These are phyloP conservation scores for Pelvicachromis taeniatus DNA, from an alignment of 2,113 vertebrate species.

Conservation along the genomic window DNA sequence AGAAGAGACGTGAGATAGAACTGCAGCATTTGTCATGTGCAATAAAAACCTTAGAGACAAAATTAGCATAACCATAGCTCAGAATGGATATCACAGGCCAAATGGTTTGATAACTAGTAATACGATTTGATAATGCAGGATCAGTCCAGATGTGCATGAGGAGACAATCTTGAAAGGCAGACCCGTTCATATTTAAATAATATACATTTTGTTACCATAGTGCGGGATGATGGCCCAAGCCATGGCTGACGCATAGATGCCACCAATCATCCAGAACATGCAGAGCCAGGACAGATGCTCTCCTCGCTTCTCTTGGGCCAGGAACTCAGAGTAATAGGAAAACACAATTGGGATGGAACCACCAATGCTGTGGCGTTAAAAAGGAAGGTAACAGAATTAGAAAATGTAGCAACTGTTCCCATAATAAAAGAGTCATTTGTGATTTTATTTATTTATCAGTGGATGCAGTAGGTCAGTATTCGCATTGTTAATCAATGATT, in stretches of 20 bases:
- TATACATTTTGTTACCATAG: conserved; percentile 78
- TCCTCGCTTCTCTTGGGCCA: conserved; percentile 96
- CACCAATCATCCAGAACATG: conserved; percentile 99
- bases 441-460: background rate
- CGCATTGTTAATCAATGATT: background rate
- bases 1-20: background rate
- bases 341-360: conserved; percentile 97
- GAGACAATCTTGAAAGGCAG: background rate
- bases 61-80: background rate
- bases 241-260: conserved; percentile 96
- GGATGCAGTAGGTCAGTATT: rapidly evolving
- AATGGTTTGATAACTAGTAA: background rate
- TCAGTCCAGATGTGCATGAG: background rate
- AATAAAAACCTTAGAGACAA: background rate
- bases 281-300: conserved; percentile 98
- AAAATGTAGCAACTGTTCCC: background rate
- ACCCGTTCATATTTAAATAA: background rate
- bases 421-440: background rate
- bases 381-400: background rate
- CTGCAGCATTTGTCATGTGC: background rate
- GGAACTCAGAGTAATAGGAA: conserved; percentile 97
- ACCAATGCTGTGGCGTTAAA: conserved; percentile 78
- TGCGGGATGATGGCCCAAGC: conserved; percentile 99
- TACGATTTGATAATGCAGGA: background rate
- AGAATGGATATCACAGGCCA: background rate